Base-by-base conservation (phyloP, 2,113 vertebrate species). In the Leiothrix lutea region DNA sequence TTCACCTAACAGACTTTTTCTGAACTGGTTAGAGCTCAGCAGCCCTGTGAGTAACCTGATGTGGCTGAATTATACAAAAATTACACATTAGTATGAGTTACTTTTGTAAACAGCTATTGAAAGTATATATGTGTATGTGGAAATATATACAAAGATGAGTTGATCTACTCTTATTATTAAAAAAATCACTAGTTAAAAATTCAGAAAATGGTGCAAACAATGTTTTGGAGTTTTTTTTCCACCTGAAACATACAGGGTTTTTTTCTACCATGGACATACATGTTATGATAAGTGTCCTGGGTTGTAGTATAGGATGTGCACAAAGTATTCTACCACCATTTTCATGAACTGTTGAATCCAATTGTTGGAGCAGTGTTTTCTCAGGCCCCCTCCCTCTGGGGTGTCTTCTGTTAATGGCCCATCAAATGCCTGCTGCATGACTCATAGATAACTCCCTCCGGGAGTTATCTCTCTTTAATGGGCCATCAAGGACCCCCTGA, bases 1-100 rank as follows among this genome's bases (percentile, higher is more conserved):
- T 38, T 38, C 8, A 24, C 42, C 3, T 54, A 78, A 40, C 5
- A 83, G 24, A 58, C 6, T 1, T 82, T 75, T 75, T 80, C 20
- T 65, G 53, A 73, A 69, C 5, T 45, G 3, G 2, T 36, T 83
- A 56, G 12, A 42, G 3, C 10, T 80, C 24, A 66, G 26, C 5
- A 29, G 11, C 70, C 42, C 47, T 38, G 4, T 48, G 8, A 79
- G 11, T 31, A 56, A 60, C 14, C 4, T 65, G 36, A 61, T 1
- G 1, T 42, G 14, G 7, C 2, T 57, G 19, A 86, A 21, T 7
- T 35, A 36, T 38, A 13, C 23, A 80, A 50, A 80, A 80, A 13
- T 33, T 51, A 4, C 47, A 4, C 57, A 31, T 10, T 11, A 44
- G 3, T 12, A 22, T 35, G 14, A 82, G 6, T 0, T 8, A 29